phyloP scores from a whole-genome alignment of 1,140 invertebrate genomes.

The Drosophila nannoptera region DNA sequence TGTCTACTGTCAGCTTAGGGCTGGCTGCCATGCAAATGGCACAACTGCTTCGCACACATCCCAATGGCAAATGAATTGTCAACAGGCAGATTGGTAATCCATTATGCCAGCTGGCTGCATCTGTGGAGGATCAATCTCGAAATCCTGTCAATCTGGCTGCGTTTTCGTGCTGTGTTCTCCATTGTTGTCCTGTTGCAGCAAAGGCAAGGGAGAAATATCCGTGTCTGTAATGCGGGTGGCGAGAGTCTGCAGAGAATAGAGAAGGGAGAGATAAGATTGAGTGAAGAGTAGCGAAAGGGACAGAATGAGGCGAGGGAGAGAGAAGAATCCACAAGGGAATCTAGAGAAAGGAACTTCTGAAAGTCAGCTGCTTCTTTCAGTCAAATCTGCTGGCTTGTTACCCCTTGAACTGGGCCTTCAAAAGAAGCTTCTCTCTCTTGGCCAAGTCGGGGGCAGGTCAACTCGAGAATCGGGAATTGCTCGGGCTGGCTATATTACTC shows the following conservation, averaged over 20 bases:
- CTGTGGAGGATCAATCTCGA: constrained; percentile 1
- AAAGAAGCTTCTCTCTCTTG: not conserved
- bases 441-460: no score
- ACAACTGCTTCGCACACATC: constrained; percentile 8
- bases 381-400: not conserved
- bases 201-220: not conserved
- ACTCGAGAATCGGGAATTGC: no score
- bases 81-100: constrained; percentile 1
- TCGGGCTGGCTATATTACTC: no score
- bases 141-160: constrained; percentile 2
- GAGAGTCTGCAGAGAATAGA: not conserved
- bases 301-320: not conserved
- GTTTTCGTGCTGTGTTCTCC: not conserved
- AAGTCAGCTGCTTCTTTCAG: not conserved
- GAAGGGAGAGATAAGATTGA: not conserved
- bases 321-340: not conserved
- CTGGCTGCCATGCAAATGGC: constrained; percentile 31
- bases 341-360: not conserved
- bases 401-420: not conserved
- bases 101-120: constrained; percentile 4
- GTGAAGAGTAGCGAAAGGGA: not conserved
- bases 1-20: constrained; percentile 14
- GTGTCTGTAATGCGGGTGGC: not conserved
- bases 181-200: not conserved
- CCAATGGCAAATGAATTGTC: constrained; percentile 10